A percentile compares a stretch with the other conserved stretches of the same genome.
Conservation (phyloP, 2,113 vertebrate species). For the Erinaceus europaeus region DNA sequence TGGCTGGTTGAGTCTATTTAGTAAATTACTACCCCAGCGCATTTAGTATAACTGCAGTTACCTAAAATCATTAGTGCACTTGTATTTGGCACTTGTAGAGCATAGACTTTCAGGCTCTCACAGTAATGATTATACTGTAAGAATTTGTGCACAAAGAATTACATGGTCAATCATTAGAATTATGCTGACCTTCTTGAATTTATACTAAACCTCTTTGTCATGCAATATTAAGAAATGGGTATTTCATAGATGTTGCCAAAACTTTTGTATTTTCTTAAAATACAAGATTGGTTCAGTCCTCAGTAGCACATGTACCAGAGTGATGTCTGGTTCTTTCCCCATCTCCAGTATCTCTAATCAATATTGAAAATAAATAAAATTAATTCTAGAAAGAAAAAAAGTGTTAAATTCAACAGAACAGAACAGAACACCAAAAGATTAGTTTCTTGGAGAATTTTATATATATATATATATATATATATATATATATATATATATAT, state of each 20-base stretch:
- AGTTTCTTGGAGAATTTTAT: too few species aligned
- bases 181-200: constrained; percentile 2
- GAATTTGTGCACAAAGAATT: constrained; percentile 46
- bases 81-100: constrained; percentile 25
- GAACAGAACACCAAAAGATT: too few species aligned
- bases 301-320: too few species aligned
- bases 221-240: constrained; percentile 36
- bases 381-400: too few species aligned
- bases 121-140: constrained; percentile 56
- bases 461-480: neutral
- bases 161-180: constrained; percentile 39
- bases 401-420: too few species aligned
- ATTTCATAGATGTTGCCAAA: constrained; percentile 2
- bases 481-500: neutral
- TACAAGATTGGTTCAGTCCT: neutral
- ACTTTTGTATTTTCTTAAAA: constrained; percentile 15
- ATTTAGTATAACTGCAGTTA: constrained; percentile 51
- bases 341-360: too few species aligned
- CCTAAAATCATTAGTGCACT: constrained; percentile 64
- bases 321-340: too few species aligned
- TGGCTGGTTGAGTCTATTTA: constrained; percentile 61
- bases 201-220: constrained; percentile 42
- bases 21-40: constrained; percentile 58
- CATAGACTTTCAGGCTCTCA: constrained; percentile 55
- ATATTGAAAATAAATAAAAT: too few species aligned